Percentiles rank a stretch among this genome's conserved stretches.
Conservation (phyloP, 2,888 invertebrate genomes). For the Parthenolecanium corni region DNA sequence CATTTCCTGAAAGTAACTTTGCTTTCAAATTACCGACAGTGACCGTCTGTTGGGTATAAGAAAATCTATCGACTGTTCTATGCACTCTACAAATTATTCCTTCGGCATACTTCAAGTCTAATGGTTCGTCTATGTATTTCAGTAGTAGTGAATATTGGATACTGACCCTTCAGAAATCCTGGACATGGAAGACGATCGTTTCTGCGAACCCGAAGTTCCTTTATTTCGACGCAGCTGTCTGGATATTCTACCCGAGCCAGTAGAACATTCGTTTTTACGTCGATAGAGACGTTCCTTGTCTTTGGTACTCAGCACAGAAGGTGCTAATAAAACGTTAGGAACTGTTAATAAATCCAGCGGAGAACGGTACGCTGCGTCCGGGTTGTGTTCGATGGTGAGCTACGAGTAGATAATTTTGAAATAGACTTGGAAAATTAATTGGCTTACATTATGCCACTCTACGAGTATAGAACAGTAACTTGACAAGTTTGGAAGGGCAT, state of each 20-base stretch:
- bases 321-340: conserved; percentile 31
- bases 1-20: no score
- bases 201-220: conserved; percentile 42
- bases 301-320: conserved; percentile 22
- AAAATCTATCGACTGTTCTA: no score
- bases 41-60: no score
- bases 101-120: no score
- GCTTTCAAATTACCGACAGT: no score
- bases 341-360: conserved; percentile 41
- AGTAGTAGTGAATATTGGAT: no score
- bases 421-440: no score
- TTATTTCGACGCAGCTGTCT: conserved; percentile 45
- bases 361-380: conserved; percentile 54
- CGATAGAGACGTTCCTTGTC: conserved; percentile 37
- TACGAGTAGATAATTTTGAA: conserved; percentile 38
- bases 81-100: no score
- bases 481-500: no score
- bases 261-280: conserved; percentile 39
- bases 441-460: no score
- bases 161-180: conserved; percentile 62
- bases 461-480: no score
- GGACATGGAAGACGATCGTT: conserved; percentile 75
- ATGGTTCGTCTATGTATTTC: no score
- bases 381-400: conserved; percentile 82
- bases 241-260: conserved; percentile 38